phyloP scores from a whole-genome alignment of 2,797 vertebrate genomes.

The Phaenicophaeus curvirostris region DNA sequence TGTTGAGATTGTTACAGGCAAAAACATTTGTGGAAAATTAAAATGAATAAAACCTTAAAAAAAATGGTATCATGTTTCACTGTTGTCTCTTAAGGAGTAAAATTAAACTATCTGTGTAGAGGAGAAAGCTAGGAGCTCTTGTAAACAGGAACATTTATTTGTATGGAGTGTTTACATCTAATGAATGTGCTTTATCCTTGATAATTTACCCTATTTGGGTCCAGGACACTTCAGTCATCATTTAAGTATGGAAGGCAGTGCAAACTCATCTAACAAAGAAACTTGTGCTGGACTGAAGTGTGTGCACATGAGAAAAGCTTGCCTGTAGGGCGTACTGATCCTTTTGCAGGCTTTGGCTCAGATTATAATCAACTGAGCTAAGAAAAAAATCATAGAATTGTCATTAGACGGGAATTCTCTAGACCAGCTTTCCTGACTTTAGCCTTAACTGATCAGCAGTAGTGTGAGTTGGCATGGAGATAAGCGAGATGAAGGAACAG shows the following conservation, averaged over 20 bases:
- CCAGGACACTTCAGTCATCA: not conserved
- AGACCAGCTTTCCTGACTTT: not conserved
- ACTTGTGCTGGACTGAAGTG: not conserved
- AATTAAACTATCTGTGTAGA: not conserved
- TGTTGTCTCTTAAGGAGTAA: not conserved
- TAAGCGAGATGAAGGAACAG: not conserved
- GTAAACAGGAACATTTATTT: constrained; percentile 17
- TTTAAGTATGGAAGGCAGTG: not conserved
- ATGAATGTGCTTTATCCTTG: not conserved
- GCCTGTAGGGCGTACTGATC: not conserved
- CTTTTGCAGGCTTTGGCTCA: not conserved
- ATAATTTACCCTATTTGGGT: not conserved
- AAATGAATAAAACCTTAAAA: constrained; percentile 41
- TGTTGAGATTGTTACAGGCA: constrained; percentile 29
- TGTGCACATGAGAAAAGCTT: not conserved
- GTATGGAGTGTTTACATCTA: not conserved
- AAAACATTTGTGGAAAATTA: constrained; percentile 38
- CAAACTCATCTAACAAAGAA: not conserved
- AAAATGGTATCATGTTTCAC: not conserved
- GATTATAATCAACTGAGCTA: not conserved
- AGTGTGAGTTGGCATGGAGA: not conserved
- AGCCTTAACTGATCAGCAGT: not conserved
- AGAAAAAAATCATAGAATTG: not conserved
- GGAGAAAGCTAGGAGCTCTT: constrained; percentile 22
- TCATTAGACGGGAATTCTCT: not conserved